phyloP scores from a whole-genome alignment of 1,140 invertebrate species.

The Scaptomyza graminum region DNA sequence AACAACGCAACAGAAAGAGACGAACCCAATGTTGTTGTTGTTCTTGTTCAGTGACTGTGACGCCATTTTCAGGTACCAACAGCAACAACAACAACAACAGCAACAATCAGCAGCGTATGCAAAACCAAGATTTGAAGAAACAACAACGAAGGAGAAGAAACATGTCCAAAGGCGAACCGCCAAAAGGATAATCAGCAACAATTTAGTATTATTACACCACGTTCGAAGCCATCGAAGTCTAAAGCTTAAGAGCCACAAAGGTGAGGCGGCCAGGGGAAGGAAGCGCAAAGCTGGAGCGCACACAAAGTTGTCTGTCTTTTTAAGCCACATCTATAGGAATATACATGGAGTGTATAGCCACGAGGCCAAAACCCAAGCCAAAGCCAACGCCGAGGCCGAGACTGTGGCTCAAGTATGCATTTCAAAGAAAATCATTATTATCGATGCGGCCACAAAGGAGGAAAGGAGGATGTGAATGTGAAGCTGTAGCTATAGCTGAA shows the following conservation, averaged over 20 bases:
- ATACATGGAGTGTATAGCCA: constrained; percentile 11
- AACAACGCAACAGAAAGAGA: constrained; percentile 3
- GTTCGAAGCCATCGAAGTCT: constrained; percentile 78
- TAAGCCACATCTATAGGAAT: constrained; percentile 31
- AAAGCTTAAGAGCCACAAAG: constrained; percentile 12
- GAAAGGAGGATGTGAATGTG: constrained; percentile 14
- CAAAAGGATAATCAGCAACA: constrained; percentile 84
- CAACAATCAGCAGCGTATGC: constrained; percentile 56
- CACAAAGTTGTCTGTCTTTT: constrained; percentile 74
- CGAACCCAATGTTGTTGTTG: constrained; percentile 16
- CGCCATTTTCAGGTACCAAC: constrained; percentile 71
- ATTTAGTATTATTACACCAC: constrained; percentile 84
- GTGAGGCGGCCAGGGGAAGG: not conserved
- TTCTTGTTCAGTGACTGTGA: constrained; percentile 68
- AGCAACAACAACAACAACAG: constrained; percentile 29
- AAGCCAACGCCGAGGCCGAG: constrained; percentile 34
- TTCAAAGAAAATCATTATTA: constrained; percentile 84
- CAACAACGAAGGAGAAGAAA: constrained; percentile 32
- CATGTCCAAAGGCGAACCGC: constrained; percentile 81
- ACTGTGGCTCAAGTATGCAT: constrained; percentile 75
- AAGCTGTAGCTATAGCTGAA: constrained; percentile 13
- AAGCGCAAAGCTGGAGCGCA: constrained; percentile 18
- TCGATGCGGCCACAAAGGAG: constrained; percentile 65
- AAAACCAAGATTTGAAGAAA: constrained; percentile 52
- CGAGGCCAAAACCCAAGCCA: constrained; percentile 15